Base-by-base conservation (phyloP, 2,888 invertebrate species). In the Caenorhabditis zanzibari region DNA sequence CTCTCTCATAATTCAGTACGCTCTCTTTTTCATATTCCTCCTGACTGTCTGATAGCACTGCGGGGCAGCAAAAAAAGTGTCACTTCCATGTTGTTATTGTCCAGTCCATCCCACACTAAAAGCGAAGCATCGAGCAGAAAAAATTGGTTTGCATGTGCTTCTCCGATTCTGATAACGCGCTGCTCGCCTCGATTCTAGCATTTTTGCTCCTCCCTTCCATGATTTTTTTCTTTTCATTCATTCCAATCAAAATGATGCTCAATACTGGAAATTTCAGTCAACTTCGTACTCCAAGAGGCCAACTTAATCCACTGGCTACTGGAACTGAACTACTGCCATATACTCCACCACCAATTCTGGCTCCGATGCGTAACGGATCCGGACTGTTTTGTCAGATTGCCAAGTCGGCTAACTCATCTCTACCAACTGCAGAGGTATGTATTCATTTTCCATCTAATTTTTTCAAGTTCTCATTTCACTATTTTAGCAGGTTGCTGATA, bases 291-390 rank as follows among this genome's bases (percentile, higher is more conserved):
- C 87, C 87, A 44, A 82, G 86, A 61, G 82, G 74, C 5, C 54
- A 24, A 26, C 54, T 54, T 10, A 64, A 61, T 10, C 71, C 81
- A 19, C 9, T 59, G 47, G 32, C 28, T 32, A 7, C 66, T 10
- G 66, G 66, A 32, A 56, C 68, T 19, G 76, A 69, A 41, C 56
- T 95, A 14, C 35, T 95, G 14, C 94, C 95, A 82, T 98, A 96
- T 93, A 98, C 97, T 0, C 97, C 98, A 16, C 96, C 96, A 35
- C 98, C 98, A 0, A 96, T 98, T 92, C 94, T 98, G 73, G 96
- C 96, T 92, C 98, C 98, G 0, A 95, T 96, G 81, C 94, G 98
- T 85, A 95, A 95, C 86, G 97, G 97, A 0, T 94, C 96, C 0
- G 98, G 98, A 0, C 94, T 98, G 3, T 96, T 95, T 92, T 94